phyloP scores from a whole-genome alignment of 2,888 invertebrate genomes.

The Nemoura dubitans region DNA sequence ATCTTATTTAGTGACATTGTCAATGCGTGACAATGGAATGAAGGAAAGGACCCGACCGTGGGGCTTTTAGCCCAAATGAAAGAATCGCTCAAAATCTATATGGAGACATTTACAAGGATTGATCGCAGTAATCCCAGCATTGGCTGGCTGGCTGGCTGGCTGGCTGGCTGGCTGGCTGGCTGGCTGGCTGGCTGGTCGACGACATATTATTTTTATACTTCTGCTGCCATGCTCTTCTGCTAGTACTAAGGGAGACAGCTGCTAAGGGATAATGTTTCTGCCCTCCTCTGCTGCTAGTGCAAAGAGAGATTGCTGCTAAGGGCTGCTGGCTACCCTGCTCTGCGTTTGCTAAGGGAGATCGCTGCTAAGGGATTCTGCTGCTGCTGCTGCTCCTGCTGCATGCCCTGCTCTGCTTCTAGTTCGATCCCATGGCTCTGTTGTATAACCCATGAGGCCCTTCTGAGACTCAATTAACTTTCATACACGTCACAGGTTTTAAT shows the following conservation, averaged over 20 bases:
- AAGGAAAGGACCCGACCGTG: conserved; percentile 17
- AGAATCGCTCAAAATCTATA: conserved; percentile 38
- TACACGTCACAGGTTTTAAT: neutral
- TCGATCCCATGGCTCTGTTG: no score
- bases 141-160: neutral
- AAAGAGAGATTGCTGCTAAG: neutral
- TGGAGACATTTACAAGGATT: conserved; percentile 37
- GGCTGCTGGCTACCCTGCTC: no score
- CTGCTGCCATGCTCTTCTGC: no score
- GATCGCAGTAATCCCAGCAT: conserved; percentile 30
- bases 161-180: neutral
- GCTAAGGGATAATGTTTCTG: no score
- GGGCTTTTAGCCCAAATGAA: conserved; percentile 38
- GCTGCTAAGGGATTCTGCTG: neutral
- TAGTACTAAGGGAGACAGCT: neutral
- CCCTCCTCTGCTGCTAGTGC: no score
- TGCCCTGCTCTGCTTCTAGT: no score
- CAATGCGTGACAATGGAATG: conserved; percentile 39
- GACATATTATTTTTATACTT: no score
- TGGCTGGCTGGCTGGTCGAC: conserved; percentile 5
- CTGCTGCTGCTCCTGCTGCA: no score
- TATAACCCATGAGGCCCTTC: neutral
- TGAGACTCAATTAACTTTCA: neutral
- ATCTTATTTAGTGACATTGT: conserved; percentile 37
- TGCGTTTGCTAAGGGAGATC: no score